These are phyloP conservation scores for Etheostoma spectabile DNA, from an alignment of 2,113 vertebrate species.

Conservation along the genomic window DNA sequence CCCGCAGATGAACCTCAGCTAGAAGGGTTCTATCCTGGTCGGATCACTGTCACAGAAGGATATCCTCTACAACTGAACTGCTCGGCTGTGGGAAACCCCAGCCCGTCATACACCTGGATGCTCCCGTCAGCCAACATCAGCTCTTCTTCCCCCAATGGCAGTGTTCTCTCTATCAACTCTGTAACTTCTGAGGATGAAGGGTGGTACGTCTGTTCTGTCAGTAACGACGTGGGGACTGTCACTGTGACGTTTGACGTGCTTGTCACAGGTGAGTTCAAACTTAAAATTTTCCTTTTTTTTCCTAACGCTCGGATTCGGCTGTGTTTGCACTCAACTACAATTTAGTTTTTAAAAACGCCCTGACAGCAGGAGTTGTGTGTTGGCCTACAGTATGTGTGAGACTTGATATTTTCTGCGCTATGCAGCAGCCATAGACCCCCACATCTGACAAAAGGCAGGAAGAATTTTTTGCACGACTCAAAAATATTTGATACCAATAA, in stretches of 20 bases:
- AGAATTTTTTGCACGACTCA: not conserved
- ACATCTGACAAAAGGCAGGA: not conserved
- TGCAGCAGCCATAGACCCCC: not conserved
- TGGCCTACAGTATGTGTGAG: not conserved
- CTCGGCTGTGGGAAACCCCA: slow-evolving; percentile 54
- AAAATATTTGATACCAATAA: not conserved
- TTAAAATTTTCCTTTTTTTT: not conserved
- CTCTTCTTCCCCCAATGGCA: accelerated
- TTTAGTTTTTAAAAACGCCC: not conserved
- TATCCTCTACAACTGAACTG: slow-evolving; percentile 45
- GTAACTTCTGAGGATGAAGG: not conserved
- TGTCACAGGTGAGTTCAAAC: slow-evolving; percentile 44
- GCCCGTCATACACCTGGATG: slow-evolving; percentile 54
- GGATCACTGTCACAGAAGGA: not conserved
- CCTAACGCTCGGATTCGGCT: not conserved
- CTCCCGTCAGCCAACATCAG: accelerated
- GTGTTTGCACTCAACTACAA: not conserved
- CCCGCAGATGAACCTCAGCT: slow-evolving; percentile 41
- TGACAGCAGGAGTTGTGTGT: no score
- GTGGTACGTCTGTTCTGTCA: slow-evolving; percentile 20
- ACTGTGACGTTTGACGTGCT: not conserved
- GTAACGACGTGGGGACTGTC: not conserved
- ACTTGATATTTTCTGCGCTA: not conserved
- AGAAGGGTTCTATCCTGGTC: accelerated
- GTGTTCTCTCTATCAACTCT: not conserved